Evolutionary conservation across 1,140 invertebrate species (phyloP).

Genomic region (Penaeus vannamei): DNA sequence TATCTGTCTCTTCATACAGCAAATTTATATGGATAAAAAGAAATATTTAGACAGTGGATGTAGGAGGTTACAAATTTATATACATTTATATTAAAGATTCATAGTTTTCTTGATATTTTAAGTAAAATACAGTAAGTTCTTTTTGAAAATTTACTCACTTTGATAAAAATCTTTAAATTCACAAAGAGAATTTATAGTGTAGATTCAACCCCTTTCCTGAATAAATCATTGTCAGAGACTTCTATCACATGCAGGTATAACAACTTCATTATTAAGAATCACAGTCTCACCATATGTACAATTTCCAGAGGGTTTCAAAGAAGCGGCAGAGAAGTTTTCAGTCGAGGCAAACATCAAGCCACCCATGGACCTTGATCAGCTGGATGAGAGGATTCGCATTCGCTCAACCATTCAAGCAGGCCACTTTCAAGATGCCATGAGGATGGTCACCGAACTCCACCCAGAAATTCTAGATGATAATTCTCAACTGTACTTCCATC

Average conservation of each 20-base stretch:
- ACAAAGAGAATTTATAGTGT: no score
- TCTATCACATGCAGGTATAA: conserved; percentile 1
- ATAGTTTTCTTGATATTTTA: no score
- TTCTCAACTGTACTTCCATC: conserved; percentile 94
- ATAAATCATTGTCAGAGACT: neutral
- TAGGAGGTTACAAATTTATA: no score
- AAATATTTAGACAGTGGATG: no score
- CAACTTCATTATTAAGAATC: neutral
- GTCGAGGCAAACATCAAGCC: conserved; percentile 92
- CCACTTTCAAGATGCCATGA: conserved; percentile 92
- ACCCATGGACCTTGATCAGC: conserved; percentile 86
- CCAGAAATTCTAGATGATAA: conserved; percentile 96
- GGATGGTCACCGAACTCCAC: conserved; percentile 93
- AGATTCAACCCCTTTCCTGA: no score
- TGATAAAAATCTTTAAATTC: no score
- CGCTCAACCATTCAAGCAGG: conserved; percentile 95
- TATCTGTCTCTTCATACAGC: no score
- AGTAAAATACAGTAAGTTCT: no score
- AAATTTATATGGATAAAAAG: no score
- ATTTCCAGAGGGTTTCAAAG: conserved; percentile 93
- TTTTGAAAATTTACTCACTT: no score
- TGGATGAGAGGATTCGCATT: conserved; percentile 93
- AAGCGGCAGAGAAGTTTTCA: conserved; percentile 97
- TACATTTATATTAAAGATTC: no score
- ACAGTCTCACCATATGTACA: conserved; percentile 26